Conservation (phyloP, 1,140 invertebrate genomes). For the Drosophila parabipectinata region DNA sequence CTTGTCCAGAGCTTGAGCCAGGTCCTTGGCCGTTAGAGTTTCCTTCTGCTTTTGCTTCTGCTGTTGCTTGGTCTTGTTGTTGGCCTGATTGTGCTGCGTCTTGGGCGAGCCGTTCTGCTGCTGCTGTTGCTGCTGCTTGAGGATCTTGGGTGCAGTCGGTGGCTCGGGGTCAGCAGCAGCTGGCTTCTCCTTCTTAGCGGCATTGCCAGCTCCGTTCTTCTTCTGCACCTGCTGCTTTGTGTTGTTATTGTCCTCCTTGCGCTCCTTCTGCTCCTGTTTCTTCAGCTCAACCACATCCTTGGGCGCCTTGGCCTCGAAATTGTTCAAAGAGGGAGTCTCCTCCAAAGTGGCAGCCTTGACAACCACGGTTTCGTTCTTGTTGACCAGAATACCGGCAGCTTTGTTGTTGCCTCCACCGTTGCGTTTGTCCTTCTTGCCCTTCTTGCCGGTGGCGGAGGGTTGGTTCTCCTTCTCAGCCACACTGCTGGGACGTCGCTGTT, state of each 20-base stretch:
- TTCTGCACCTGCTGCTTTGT: conserved; percentile 67
- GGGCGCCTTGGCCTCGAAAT: conserved; percentile 91
- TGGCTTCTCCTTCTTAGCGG: conserved; percentile 74
- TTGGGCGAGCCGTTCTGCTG: conserved; percentile 75
- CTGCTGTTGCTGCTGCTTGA: conserved; percentile 79
- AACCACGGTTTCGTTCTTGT: conserved; percentile 86
- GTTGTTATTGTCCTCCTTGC: conserved; percentile 71
- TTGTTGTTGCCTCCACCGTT: conserved; percentile 36
- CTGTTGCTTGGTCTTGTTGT: conserved; percentile 65
- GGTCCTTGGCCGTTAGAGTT: conserved; percentile 62
- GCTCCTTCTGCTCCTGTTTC: conserved; percentile 74
- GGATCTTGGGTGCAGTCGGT: conserved; percentile 68
- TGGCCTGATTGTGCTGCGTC: conserved; percentile 63
- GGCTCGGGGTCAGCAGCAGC: conserved; percentile 22
- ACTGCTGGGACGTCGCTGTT: conserved; percentile 71
- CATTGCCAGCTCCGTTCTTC: conserved; percentile 77
- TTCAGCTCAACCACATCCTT: conserved; percentile 91
- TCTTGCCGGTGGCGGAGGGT: conserved; percentile 37
- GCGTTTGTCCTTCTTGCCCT: conserved; percentile 85
- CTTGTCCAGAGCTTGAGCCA: conserved; percentile 69
- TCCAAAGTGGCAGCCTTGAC: conserved; percentile 74
- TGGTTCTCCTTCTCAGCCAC: conserved; percentile 65
- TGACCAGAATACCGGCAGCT: conserved; percentile 85
- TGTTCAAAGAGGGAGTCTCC: conserved; percentile 85
- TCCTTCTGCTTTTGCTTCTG: conserved; percentile 74